Conservation (phyloP, 2,797 vertebrate genomes). For the Linurgus olivaceus region DNA sequence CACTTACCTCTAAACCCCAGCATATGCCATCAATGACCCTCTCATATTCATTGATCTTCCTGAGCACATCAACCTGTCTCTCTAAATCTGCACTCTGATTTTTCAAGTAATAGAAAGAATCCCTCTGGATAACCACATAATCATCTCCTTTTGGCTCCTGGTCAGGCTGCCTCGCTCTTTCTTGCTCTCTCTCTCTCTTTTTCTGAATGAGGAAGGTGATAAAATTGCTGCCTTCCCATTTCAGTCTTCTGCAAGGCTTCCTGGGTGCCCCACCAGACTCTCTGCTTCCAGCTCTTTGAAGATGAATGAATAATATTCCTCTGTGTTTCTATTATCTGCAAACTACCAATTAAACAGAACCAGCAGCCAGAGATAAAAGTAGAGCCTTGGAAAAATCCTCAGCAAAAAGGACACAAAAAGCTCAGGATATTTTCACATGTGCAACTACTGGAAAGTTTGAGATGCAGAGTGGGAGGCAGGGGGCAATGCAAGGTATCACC, state of each 20-base stretch:
- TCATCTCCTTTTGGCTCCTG: conserved; percentile 57
- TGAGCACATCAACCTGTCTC: conserved; percentile 61
- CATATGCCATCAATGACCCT: conserved; percentile 50
- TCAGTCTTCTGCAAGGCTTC: neutral
- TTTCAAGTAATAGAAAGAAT: conserved; percentile 66
- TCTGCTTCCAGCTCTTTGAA: conserved; percentile 26
- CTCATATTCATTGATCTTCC: conserved; percentile 59
- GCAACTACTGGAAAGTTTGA: neutral
- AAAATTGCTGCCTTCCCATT: neutral
- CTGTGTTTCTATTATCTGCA: conserved; percentile 14
- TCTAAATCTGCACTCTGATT: conserved; percentile 62
- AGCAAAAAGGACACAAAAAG: neutral
- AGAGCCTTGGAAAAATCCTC: neutral
- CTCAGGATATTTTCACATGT: neutral
- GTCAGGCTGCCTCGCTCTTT: conserved; percentile 2
- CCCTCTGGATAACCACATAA: conserved; percentile 64
- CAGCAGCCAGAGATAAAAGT: neutral
- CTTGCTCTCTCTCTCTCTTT: conserved; percentile 7
- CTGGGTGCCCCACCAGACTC: conserved; percentile 14
- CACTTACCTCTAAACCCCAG: neutral
- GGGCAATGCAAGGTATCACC: neutral
- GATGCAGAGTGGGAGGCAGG: neutral
- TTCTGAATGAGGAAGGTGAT: conserved; percentile 32
- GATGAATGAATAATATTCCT: conserved; percentile 4
- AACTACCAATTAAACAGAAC: conserved; percentile 24